Evolutionary conservation across 2,888 invertebrate genomes (phyloP).

Genomic region (Thera obeliscata): DNA sequence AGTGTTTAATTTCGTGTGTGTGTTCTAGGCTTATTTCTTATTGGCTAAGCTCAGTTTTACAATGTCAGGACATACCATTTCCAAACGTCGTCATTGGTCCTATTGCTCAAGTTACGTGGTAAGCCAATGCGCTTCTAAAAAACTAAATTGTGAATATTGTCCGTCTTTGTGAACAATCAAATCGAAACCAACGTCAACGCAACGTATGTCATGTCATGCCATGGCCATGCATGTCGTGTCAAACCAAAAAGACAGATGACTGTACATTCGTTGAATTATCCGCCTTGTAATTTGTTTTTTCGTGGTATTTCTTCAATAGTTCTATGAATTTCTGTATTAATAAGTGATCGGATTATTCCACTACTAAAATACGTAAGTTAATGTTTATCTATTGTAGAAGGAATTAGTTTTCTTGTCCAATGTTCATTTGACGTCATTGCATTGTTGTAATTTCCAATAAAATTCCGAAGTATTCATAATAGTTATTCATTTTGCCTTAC

Average conservation of each 20-base stretch:
- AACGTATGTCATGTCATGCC: slow-evolving; percentile 45
- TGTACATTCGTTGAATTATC: slow-evolving; percentile 73
- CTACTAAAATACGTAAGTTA: slow-evolving; percentile 38
- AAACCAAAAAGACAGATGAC: slow-evolving; percentile 78
- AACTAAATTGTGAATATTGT: neutral
- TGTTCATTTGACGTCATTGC: slow-evolving; percentile 74
- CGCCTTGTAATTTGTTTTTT: slow-evolving; percentile 62
- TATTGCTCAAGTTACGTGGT: slow-evolving; percentile 26
- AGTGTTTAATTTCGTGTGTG: too few relatives aligned
- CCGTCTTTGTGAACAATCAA: slow-evolving; percentile 4
- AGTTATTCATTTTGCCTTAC: slow-evolving; percentile 19
- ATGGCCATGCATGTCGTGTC: slow-evolving; percentile 47
- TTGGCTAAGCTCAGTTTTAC: slow-evolving; percentile 12
- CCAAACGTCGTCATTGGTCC: slow-evolving; percentile 10
- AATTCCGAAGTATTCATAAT: slow-evolving; percentile 55
- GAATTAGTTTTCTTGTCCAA: slow-evolving; percentile 34
- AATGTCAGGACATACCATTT: neutral
- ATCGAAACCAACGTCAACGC: slow-evolving; percentile 64
- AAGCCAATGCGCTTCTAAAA: slow-evolving; percentile 4
- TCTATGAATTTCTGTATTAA: slow-evolving; percentile 32
- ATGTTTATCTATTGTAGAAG: slow-evolving; percentile 17
- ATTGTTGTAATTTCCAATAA: slow-evolving; percentile 71
- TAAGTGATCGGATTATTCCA: slow-evolving; percentile 34
- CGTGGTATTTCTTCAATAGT: slow-evolving; percentile 18
- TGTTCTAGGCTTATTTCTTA: slow-evolving; percentile 14